phyloP scores from a whole-genome alignment of 2,888 invertebrate genomes.

The Zhuqinia jingwanae region DNA sequence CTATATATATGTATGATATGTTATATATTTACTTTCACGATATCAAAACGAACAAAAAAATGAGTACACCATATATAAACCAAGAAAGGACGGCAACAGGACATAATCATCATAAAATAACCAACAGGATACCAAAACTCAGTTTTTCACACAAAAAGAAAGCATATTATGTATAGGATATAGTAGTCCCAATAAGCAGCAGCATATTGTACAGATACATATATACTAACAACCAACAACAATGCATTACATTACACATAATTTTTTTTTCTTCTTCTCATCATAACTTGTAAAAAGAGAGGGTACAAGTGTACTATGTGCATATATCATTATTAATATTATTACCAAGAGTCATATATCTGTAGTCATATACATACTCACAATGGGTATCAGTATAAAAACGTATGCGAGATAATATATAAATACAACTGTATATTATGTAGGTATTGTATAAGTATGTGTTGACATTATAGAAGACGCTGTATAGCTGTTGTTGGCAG shows the following conservation, averaged over 20 bases:
- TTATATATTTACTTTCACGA: background rate
- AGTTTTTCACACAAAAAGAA: slow-evolving; percentile 19
- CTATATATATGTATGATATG: too few species aligned
- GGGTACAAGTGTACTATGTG: too few species aligned
- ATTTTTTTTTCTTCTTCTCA: background rate
- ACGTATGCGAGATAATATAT: too few species aligned
- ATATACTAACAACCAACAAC: background rate
- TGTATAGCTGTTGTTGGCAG: slow-evolving; percentile 76
- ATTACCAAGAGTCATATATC: too few species aligned
- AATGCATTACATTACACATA: background rate
- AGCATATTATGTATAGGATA: background rate
- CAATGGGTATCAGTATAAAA: too few species aligned
- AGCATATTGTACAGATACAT: background rate
- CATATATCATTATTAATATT: too few species aligned
- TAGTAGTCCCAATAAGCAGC: background rate
- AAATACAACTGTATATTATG: too few species aligned
- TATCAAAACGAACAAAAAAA: slow-evolving; percentile 47
- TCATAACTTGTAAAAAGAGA: too few species aligned
- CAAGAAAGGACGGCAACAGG: slow-evolving; percentile 48
- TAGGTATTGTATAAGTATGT: too few species aligned
- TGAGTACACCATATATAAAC: background rate
- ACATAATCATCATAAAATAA: slow-evolving; percentile 68
- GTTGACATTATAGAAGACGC: slow-evolving; percentile 57
- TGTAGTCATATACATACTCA: background rate
- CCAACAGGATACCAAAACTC: slow-evolving; percentile 52